Evolutionary conservation across 2,888 invertebrate genomes (phyloP).

Genomic region (Macropis europaea): DNA sequence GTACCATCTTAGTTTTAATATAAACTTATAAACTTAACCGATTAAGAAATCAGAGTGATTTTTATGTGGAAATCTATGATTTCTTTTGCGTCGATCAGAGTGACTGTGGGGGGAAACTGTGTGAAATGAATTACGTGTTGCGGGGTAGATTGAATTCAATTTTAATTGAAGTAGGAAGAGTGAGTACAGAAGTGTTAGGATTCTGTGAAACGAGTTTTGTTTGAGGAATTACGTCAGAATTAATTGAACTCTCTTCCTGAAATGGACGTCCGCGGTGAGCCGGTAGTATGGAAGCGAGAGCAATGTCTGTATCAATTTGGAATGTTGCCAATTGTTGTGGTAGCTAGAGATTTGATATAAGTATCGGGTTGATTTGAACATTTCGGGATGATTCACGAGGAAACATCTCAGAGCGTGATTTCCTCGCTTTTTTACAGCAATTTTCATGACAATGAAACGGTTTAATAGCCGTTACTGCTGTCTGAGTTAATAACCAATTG

Average conservation of each 20-base stretch:
- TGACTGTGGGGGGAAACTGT: no score
- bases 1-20: no score
- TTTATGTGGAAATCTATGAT: no score
- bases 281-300: background rate
- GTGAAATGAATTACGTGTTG: background rate
- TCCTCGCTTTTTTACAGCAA: conserved; percentile 30
- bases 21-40: no score
- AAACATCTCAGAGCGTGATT: conserved; percentile 13
- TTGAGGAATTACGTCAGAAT: background rate
- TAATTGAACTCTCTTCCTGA: background rate
- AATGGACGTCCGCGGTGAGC: background rate
- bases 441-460: conserved; percentile 64
- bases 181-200: background rate
- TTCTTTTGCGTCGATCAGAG: no score
- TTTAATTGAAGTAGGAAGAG: no score
- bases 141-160: background rate
- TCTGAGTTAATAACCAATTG: conserved; percentile 77
- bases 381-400: background rate
- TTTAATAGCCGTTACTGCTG: conserved; percentile 63
- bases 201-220: background rate
- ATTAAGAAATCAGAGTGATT: no score
- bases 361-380: background rate
- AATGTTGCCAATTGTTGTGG: background rate
- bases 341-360: no score
- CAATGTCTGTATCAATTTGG: background rate